Base-by-base conservation (phyloP, 2,888 invertebrate genomes). In the Torymus aiolomorphi region DNA sequence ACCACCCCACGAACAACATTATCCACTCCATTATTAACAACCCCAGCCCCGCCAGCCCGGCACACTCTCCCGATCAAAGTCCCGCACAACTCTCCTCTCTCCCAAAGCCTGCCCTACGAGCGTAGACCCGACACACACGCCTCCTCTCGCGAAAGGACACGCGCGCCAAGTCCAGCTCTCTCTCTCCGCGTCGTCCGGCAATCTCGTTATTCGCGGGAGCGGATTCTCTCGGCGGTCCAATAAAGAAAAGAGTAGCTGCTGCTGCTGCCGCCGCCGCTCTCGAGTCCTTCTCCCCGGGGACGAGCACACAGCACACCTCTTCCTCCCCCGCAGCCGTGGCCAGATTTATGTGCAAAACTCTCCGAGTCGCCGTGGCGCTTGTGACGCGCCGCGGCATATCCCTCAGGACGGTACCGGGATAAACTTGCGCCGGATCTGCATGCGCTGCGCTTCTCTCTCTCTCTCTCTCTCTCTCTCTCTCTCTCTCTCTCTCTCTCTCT, bases 291-390 rank as follows among this genome's bases (percentile, higher is more conserved):
- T 88, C 89, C 88, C 89, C 82, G 82, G 89, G 86, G 89, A 83
- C 85, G 56, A 42, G 54, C 20, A 42, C 42, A 42, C 42, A 42
- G 8, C 42, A 42, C 8, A 42, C 42, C 65, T 42, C 49, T 56
- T 76, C 20, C 70, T 63, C 54, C 57, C 83, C 84, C 82, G 84
- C 84, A 86, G 5, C 85, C 87, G 87, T 85, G 88, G 86, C 87
- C 90, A 89, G 90, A 90, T 90, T 90, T 90, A 90, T 90, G 90
- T 89, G 88, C 87, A 89, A 89, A 90, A 90, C 87, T 89, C 88
- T 42, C 42, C 85, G 13, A 52, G 63, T 65, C 31, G 11, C 20
- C 18, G 62, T 31, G 24, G 20, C 69, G 52, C 65, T 51, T 76
- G 80, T 80, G 76, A 72, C 63, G 57, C 63, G 31, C 16, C 66